A percentile compares a stretch with the other conserved stretches of the same genome.
These are phyloP conservation scores for Lucifuga dentata DNA, from an alignment of 2,113 vertebrate genomes.

Conservation along the genomic window DNA sequence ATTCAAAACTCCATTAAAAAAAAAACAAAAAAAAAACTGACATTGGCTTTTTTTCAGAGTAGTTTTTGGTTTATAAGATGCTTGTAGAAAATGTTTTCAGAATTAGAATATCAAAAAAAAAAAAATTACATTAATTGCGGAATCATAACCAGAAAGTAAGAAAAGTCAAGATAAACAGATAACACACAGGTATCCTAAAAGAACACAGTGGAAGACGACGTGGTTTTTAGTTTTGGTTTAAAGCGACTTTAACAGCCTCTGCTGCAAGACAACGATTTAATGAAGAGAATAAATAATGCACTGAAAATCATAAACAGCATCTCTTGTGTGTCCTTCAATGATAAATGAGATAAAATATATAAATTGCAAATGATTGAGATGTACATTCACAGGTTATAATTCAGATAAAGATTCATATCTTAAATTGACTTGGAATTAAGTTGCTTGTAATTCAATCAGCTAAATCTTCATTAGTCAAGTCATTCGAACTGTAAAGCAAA, in stretches of 20 bases:
- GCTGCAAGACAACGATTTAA: too few species aligned
- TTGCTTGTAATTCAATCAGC: slow-evolving; percentile 15
- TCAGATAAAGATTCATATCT: slow-evolving; percentile 12
- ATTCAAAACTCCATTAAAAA: slow-evolving; percentile 54
- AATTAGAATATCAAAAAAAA: slow-evolving; percentile 38
- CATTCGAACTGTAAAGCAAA: background rate
- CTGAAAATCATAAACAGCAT: background rate
- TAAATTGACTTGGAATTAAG: slow-evolving; percentile 24
- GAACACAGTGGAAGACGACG: slow-evolving; percentile 57
- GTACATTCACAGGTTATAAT: slow-evolving; percentile 17
- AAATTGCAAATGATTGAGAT: slow-evolving; percentile 32
- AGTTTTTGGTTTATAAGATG: slow-evolving; percentile 33
- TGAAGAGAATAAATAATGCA: background rate
- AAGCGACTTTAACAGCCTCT: slow-evolving; percentile 26
- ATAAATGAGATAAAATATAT: background rate
- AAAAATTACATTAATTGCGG: slow-evolving; percentile 17
- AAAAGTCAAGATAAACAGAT: slow-evolving; percentile 54
- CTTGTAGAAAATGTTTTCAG: slow-evolving; percentile 64
- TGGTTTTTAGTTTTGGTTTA: slow-evolving; percentile 29
- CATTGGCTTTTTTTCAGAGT: slow-evolving; percentile 35
- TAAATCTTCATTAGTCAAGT: slow-evolving; percentile 15
- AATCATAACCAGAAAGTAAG: slow-evolving; percentile 41
- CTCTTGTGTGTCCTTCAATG: too few species aligned
- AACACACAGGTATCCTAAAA: slow-evolving; percentile 8
- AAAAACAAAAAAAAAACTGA: slow-evolving; percentile 4